Conservation (phyloP, 2,888 invertebrate genomes). For the Tachina lurida region DNA sequence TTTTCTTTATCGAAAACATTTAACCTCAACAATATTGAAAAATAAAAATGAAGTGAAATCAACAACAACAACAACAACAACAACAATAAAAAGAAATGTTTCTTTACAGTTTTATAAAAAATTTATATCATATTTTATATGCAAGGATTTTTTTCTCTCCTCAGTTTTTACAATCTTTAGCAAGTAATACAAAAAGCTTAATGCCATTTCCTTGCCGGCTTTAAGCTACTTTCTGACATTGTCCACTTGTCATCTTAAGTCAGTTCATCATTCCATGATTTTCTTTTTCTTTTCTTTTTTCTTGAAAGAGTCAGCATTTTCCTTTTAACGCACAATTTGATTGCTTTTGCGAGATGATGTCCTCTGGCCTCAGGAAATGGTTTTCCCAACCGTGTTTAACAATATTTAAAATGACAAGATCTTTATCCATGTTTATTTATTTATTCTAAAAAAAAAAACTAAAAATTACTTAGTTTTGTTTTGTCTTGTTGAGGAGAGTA, state of each 20-base stretch:
- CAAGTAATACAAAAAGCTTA: slow-evolving; percentile 49
- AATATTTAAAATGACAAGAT: slow-evolving; percentile 38
- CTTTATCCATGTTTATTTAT: slow-evolving; percentile 12
- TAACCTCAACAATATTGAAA: slow-evolving; percentile 62
- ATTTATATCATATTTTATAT: slow-evolving; percentile 39
- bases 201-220: slow-evolving; percentile 56
- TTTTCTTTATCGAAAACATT: slow-evolving; percentile 63
- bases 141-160: slow-evolving; percentile 28
- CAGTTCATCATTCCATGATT: slow-evolving; percentile 54
- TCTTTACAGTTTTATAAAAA: slow-evolving; percentile 27
- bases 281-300: not conserved
- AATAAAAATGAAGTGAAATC: not conserved
- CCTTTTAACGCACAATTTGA: slow-evolving; percentile 54
- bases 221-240: slow-evolving; percentile 69
- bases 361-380: slow-evolving; percentile 6
- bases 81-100: slow-evolving; percentile 5
- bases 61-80: slow-evolving; percentile 3
- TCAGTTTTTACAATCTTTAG: slow-evolving; percentile 43
- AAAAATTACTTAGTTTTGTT: not conserved
- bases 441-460: not conserved
- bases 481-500: not conserved
- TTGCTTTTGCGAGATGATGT: slow-evolving; percentile 16
- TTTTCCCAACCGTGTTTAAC: slow-evolving; percentile 34
- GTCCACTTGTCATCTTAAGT: slow-evolving; percentile 67
- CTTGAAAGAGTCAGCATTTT: not conserved